A percentile compares a stretch with the other conserved stretches of the same genome.
Evolutionary conservation across 2,797 vertebrate species (phyloP).

Genomic region (Phrynocephalus vlangalii): DNA sequence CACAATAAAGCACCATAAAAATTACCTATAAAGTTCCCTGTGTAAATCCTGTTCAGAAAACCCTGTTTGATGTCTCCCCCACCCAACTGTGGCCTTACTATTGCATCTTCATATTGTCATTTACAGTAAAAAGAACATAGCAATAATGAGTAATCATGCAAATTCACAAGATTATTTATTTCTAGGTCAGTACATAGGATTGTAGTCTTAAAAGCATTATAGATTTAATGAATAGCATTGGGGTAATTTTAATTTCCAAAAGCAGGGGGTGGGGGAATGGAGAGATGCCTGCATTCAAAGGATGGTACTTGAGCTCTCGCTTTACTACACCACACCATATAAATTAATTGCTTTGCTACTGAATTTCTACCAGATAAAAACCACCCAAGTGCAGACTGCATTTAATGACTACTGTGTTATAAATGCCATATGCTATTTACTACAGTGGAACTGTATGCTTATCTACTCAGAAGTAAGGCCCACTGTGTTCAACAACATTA

Average conservation of each 20-base stretch:
- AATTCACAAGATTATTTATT: background rate
- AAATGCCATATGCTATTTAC: background rate
- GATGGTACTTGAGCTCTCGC: background rate
- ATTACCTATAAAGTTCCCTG: background rate
- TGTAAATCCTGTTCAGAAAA: conserved; percentile 11
- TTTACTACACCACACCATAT: background rate
- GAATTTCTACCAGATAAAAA: conserved; percentile 10
- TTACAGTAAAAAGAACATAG: background rate
- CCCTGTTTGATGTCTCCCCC: background rate
- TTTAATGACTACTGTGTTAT: background rate
- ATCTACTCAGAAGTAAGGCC: background rate
- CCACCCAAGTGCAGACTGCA: background rate
- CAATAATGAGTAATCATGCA: background rate
- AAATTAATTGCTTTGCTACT: conserved; percentile 4
- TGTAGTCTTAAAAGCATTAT: background rate
- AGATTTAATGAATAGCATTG: background rate
- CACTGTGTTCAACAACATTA: background rate
- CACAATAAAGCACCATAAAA: conserved; percentile 3
- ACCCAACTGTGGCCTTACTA: background rate
- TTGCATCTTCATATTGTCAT: background rate
- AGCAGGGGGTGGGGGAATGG: too few species aligned
- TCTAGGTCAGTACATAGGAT: background rate
- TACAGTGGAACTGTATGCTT: background rate
- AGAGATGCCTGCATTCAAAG: background rate
- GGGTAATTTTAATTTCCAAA: background rate